A percentile compares a stretch with the other conserved stretches of the same genome.
Conservation (phyloP, 2,113 vertebrate genomes). For the Onychorhynchus coronatus region DNA sequence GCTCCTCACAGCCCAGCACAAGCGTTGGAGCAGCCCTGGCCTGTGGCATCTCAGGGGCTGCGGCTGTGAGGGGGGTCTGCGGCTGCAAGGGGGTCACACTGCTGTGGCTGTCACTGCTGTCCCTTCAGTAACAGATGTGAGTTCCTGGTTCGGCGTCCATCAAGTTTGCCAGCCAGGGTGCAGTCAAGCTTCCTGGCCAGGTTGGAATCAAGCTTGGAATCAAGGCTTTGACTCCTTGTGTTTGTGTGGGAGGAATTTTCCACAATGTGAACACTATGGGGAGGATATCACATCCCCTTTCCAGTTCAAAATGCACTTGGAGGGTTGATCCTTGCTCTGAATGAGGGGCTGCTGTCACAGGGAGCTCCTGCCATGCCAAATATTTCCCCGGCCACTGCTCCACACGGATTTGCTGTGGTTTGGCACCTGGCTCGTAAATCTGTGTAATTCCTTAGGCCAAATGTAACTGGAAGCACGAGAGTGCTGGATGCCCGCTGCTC, state of each 20-base stretch:
- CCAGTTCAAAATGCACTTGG: rapidly evolving
- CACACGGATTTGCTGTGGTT: rapidly evolving
- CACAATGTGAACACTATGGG: rapidly evolving
- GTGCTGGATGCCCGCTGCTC: background rate
- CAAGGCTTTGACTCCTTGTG: background rate
- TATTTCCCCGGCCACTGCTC: rapidly evolving
- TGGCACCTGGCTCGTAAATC: background rate
- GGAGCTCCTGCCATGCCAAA: background rate
- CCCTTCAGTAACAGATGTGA: background rate
- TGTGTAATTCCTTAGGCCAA: background rate
- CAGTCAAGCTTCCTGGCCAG: background rate
- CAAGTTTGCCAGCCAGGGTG: background rate
- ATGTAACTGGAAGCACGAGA: background rate
- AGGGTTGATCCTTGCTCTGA: rapidly evolving
- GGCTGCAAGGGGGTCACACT: background rate
- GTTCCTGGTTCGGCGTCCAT: background rate
- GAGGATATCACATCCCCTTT: background rate
- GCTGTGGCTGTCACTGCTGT: background rate
- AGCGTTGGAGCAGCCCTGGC: rapidly evolving
- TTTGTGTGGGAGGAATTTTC: background rate
- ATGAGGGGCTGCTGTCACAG: background rate
- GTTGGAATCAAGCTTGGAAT: background rate
- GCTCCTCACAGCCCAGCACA: background rate
- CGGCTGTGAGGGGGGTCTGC: background rate
- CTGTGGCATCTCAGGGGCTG: background rate